Percentiles rank a stretch among this genome's conserved stretches.
Conservation (phyloP, 2,797 vertebrate genomes). For the Okamejei kenojei region DNA sequence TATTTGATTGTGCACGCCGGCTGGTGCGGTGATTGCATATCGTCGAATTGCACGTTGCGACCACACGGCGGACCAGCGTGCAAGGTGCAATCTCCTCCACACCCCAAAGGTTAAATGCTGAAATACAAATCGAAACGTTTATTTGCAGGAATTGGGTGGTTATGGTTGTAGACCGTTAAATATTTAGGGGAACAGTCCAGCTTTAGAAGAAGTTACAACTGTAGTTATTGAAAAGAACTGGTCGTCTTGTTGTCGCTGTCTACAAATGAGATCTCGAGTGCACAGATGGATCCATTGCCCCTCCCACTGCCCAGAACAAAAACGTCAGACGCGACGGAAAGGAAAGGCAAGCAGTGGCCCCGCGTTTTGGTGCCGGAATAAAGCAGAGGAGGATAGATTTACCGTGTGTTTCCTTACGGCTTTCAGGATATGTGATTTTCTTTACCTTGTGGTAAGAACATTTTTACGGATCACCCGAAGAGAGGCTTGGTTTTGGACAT, state of each 20-base stretch:
- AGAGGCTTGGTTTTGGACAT: background rate
- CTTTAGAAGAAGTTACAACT: constrained; percentile 29
- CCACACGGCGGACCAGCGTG: background rate
- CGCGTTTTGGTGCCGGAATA: background rate
- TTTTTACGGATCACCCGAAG: background rate
- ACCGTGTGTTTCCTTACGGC: background rate
- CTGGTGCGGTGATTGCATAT: accelerated
- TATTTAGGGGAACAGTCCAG: no score
- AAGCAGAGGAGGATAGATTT: background rate
- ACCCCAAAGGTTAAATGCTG: background rate
- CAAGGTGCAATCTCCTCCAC: no score
- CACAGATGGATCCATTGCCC: constrained; percentile 17
- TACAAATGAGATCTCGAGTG: constrained; percentile 43
- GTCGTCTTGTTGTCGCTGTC: constrained; percentile 64
- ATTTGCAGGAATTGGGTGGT: background rate
- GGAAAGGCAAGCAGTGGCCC: background rate
- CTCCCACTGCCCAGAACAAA: background rate
- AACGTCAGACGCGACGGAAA: background rate
- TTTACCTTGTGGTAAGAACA: background rate
- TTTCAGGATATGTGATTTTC: background rate
- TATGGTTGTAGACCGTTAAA: background rate
- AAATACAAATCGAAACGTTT: background rate
- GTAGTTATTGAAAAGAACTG: constrained; percentile 44
- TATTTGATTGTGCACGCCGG: no score
- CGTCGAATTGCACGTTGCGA: no score